A percentile compares a stretch with the other conserved stretches of the same genome.
Conservation (phyloP, 2,113 vertebrate genomes). For the Phasianus colchicus region DNA sequence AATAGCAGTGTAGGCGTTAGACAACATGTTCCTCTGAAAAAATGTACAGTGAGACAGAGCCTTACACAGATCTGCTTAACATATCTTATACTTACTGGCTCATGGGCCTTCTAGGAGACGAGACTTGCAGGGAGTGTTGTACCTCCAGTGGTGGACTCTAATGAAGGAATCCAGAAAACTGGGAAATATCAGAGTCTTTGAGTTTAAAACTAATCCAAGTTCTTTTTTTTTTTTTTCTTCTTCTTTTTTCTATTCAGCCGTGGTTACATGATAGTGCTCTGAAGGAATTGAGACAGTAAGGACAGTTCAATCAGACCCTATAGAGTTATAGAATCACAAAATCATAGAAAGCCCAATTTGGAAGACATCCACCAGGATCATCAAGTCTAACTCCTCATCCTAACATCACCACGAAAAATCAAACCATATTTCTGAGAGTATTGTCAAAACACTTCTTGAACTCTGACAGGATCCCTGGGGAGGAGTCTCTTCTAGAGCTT, state of each 20-base stretch:
- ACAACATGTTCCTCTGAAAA: conserved; percentile 31
- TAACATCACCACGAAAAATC: neutral
- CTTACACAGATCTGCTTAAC: neutral
- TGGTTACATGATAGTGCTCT: neutral
- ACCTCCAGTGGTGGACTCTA: neutral
- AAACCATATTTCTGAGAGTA: neutral
- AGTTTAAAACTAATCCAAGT: neutral
- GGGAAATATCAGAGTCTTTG: neutral
- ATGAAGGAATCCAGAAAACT: neutral
- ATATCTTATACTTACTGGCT: neutral
- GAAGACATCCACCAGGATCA: neutral
- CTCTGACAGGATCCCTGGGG: neutral
- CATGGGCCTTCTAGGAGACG: neutral
- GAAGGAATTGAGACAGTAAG: neutral
- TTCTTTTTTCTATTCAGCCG: rapidly evolving
- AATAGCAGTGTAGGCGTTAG: conserved; percentile 28
- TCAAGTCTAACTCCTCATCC: neutral
- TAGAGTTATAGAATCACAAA: neutral
- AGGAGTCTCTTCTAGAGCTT: neutral
- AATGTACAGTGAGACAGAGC: neutral
- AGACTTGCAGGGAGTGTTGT: neutral
- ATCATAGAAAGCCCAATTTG: neutral
- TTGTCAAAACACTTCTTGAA: neutral
- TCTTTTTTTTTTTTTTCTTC: neutral
- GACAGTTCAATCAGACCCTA: rapidly evolving